These are phyloP conservation scores for Gallinago jamesoni DNA, from an alignment of 2,113 vertebrate species.

Conservation along the genomic window DNA sequence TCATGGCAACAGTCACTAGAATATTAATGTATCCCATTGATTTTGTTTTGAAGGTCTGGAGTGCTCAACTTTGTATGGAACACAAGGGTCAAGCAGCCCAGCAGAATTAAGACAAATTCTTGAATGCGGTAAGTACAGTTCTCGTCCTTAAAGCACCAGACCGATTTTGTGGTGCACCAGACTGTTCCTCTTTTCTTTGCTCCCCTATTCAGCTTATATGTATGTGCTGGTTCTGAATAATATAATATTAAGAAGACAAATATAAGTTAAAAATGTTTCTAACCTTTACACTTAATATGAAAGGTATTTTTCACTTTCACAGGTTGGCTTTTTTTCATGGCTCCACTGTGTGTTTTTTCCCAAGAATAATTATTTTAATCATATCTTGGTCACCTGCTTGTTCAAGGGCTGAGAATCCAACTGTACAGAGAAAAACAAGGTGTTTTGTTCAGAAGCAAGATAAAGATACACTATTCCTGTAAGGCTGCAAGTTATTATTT, in stretches of 20 bases:
- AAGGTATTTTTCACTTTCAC: neutral
- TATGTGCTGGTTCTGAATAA: neutral
- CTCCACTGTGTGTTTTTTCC: neutral
- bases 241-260: neutral
- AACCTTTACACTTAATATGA: neutral
- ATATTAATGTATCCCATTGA: neutral
- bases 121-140: slow-evolving; percentile 83
- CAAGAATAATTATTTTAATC: neutral
- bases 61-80: slow-evolving; percentile 88
- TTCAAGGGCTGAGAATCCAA: neutral
- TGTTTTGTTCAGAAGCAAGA: neutral
- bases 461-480: neutral
- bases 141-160: neutral
- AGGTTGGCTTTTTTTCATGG: neutral
- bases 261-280: neutral
- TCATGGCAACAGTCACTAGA: neutral
- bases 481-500: neutral
- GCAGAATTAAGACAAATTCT: slow-evolving; percentile 90
- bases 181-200: neutral
- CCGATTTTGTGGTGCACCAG: neutral
- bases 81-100: slow-evolving; percentile 82
- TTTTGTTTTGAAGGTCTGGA: slow-evolving; percentile 85
- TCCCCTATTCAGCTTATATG: neutral
- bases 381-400: neutral
- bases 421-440: neutral